phyloP scores from a whole-genome alignment of 2,888 invertebrate genomes.

The Tillus elongatus region DNA sequence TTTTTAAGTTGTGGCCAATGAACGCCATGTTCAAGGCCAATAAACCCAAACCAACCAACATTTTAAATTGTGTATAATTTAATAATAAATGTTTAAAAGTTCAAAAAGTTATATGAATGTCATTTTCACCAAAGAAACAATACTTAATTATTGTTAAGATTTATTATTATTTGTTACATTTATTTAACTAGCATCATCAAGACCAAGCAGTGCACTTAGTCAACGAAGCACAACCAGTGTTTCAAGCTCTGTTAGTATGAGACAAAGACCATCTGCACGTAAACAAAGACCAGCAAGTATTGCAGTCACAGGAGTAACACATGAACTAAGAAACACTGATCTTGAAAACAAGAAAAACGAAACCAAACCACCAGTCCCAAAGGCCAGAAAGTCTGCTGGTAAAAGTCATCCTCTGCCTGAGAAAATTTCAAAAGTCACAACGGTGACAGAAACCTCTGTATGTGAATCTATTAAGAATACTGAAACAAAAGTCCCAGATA shows the following conservation, averaged over 20 bases:
- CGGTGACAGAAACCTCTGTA: constrained; percentile 17
- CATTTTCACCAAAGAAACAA: not conserved
- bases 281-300: constrained; percentile 75
- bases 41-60: too few species aligned
- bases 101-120: too few species aligned
- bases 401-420: too few species aligned
- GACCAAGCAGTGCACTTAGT: constrained; percentile 82
- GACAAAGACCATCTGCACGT: constrained; percentile 54
- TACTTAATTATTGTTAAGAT: not conserved
- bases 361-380: constrained; percentile 46
- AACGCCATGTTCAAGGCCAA: too few species aligned
- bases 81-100: too few species aligned
- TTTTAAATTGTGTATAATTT: too few species aligned
- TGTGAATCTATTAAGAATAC: constrained; percentile 1
- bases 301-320: constrained; percentile 72
- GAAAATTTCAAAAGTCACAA: constrained; percentile 19
- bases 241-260: constrained; percentile 47
- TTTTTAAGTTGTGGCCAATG: too few species aligned
- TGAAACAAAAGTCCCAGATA: not conserved
- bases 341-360: constrained; percentile 33
- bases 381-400: constrained; percentile 36
- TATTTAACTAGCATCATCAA: constrained; percentile 53
- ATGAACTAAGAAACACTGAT: constrained; percentile 25
- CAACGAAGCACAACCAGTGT: constrained; percentile 56
- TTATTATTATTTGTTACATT: not conserved